These are phyloP conservation scores for Rhaphigaster nebulosa DNA, from an alignment of 2,888 invertebrate genomes.

Conservation along the genomic window DNA sequence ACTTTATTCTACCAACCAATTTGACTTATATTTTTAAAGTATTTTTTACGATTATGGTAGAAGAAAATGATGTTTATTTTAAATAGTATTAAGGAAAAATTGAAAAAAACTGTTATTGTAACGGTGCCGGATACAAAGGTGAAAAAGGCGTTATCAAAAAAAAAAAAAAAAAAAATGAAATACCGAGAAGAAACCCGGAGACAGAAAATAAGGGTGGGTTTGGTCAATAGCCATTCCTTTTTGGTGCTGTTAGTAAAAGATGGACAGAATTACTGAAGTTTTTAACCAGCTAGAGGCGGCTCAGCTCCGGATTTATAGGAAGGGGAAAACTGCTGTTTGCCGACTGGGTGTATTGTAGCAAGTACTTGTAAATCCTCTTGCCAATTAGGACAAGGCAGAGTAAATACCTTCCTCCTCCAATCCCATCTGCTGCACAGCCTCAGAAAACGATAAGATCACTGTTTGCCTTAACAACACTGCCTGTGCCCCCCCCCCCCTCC, in stretches of 20 bases:
- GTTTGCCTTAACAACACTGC: background rate
- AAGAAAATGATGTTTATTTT: too few relatives aligned
- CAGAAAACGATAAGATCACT: conserved; percentile 2
- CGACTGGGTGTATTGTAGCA: conserved; percentile 10
- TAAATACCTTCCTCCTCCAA: background rate
- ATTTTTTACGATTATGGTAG: too few relatives aligned
- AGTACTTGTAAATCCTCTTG: conserved; percentile 37
- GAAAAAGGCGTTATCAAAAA: background rate
- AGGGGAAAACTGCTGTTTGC: background rate
- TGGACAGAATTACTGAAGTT: conserved; percentile 25
- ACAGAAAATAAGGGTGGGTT: background rate
- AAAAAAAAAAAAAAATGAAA: background rate
- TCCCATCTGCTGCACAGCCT: background rate
- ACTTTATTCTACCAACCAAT: too few relatives aligned
- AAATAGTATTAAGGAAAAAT: too few relatives aligned
- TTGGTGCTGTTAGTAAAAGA: background rate
- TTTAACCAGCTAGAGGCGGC: background rate
- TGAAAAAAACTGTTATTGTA: too few relatives aligned
- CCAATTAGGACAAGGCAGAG: conserved; percentile 27
- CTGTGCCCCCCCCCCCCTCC: background rate
- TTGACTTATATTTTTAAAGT: too few relatives aligned
- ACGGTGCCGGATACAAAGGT: too few relatives aligned
- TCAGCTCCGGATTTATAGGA: background rate
- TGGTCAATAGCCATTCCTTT: background rate
- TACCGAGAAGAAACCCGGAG: background rate